Evolutionary conservation across 1,140 invertebrate species (phyloP), one percentile per base, ranked within the genome.

Genomic region (Magallana gigas): DNA sequence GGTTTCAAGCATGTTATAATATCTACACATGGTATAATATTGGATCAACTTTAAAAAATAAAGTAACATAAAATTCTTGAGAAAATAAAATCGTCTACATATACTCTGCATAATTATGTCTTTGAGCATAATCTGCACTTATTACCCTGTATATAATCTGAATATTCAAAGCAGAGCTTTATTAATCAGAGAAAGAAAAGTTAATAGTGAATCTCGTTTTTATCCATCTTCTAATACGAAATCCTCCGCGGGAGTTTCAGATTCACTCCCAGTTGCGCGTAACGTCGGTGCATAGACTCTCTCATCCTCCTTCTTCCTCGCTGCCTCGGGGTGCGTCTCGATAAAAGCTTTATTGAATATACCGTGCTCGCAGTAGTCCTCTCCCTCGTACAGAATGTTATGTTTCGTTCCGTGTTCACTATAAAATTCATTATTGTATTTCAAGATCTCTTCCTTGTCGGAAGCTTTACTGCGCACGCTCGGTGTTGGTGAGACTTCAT

Each of bases 271-370:
- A 4, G 36, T 48, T 48, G 36, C 36, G 36, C 36, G 36, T 29
- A 76, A 1, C 8, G 23, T 76, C 23, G 68, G 68, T 1, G 68
- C 68, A 76, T 76, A 76, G 8, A 76, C 68, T 29, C 23, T 76
- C 11, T 76, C 68, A 29, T 76, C 68, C 68, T 76, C 36, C 23
- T 76, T 36, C 23, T 76, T 76, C 23, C 36, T 76, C 23, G 23
- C 36, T 18, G 68, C 68, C 3, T 23, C 68, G 5, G 68, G 68
- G 36, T 76, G 9, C 11, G 68, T 76, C 23, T 76, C 68, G 36
- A 76, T 76, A 76, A 76, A 76, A 23, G 68, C 23, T 29, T 76
- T 76, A 76, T 76, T 76, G 14, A 76, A 76, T 29, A 76, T 76
- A 76, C 68, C 68, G 36, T 76, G 68, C 12, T 76, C 68, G 36